phyloP scores from a whole-genome alignment of 2,113 vertebrate species.

The Mohoua ochrocephala region DNA sequence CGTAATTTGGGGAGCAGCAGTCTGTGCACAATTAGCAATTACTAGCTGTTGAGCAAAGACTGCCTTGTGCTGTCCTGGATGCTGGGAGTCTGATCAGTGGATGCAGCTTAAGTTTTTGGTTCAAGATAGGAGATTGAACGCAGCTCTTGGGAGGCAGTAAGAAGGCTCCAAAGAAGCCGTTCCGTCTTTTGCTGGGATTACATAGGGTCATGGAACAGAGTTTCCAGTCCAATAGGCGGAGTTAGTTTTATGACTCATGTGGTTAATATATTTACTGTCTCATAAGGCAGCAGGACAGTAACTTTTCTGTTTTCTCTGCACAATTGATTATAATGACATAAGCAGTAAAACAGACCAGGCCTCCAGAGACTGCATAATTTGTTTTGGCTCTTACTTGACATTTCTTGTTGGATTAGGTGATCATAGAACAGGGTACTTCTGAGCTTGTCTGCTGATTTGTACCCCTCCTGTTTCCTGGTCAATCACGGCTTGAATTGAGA shows the following conservation, averaged over 20 bases:
- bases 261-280: slow-evolving; percentile 45
- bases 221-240: slow-evolving; percentile 5
- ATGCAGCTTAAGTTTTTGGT: not conserved
- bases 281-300: slow-evolving; percentile 29
- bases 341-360: slow-evolving; percentile 25
- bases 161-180: not conserved
- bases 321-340: slow-evolving; percentile 52
- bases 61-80: not conserved
- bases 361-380: slow-evolving; percentile 23
- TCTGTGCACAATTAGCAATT: not conserved
- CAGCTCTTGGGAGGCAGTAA: not conserved
- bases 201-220: not conserved
- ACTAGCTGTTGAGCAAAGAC: not conserved
- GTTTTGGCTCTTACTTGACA: slow-evolving; percentile 6
- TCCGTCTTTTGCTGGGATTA: not conserved
- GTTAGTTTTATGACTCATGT: slow-evolving; percentile 59
- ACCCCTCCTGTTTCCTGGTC: slow-evolving; percentile 23
- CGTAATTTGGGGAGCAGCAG: not conserved
- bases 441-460: not conserved
- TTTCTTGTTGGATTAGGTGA: slow-evolving; percentile 23
- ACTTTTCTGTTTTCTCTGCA: slow-evolving; percentile 30
- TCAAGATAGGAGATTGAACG: not conserved
- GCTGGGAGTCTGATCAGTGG: not conserved
- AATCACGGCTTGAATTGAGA: not conserved
- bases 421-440: not conserved